phyloP scores from a whole-genome alignment of 2,888 invertebrate species.

The Stegophylla sp. region DNA sequence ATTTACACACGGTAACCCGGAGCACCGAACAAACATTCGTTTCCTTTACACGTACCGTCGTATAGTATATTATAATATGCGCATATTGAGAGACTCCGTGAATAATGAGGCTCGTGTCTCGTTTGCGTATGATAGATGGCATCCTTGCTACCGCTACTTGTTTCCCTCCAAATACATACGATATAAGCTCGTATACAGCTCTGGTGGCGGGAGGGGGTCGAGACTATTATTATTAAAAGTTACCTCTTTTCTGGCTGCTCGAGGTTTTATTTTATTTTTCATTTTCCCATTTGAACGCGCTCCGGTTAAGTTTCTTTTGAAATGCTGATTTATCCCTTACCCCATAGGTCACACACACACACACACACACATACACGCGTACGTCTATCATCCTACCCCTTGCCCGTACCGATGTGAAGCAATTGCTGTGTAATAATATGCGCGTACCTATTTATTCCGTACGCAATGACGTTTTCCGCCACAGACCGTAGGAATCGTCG shows the following conservation, averaged over 20 bases:
- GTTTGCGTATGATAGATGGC: constrained; percentile 37
- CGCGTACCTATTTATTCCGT: too few relatives aligned
- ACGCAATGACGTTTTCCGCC: background rate
- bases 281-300: constrained; percentile 20
- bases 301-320: constrained; percentile 46
- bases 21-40: constrained; percentile 15
- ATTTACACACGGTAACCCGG: background rate
- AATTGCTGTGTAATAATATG: background rate
- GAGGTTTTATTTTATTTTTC: background rate
- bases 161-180: too few relatives aligned
- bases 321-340: constrained; percentile 37
- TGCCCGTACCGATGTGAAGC: background rate
- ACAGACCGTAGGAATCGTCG: too few relatives aligned
- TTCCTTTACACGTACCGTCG: background rate
- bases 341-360: background rate
- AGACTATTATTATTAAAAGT: constrained; percentile 18
- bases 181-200: too few relatives aligned
- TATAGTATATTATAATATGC: too few relatives aligned
- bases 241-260: background rate
- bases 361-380: too few relatives aligned
- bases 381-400: too few relatives aligned
- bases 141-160: background rate
- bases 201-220: too few relatives aligned
- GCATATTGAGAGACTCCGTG: background rate
- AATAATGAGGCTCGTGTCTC: constrained; percentile 34